Conservation (phyloP, 2,113 vertebrate genomes). For the Ageneiosus marmoratus region DNA sequence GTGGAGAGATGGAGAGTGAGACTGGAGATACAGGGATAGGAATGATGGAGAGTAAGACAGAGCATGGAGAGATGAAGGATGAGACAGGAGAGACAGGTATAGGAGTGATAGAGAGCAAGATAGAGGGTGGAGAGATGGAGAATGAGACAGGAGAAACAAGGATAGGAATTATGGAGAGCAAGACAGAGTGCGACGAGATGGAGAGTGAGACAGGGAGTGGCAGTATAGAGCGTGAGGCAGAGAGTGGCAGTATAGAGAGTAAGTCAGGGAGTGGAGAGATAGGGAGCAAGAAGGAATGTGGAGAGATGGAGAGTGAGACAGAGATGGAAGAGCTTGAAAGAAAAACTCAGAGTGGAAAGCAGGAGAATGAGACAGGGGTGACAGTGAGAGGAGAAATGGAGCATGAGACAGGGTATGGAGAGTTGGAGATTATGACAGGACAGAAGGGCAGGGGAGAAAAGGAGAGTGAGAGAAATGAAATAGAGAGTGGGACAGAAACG, state of each 20-base stretch:
- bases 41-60: neutral
- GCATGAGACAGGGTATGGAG: neutral
- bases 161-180: neutral
- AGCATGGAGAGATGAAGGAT: neutral
- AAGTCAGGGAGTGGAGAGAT: neutral
- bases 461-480: neutral
- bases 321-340: neutral
- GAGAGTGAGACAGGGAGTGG: neutral
- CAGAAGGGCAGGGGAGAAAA: neutral
- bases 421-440: neutral
- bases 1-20: neutral
- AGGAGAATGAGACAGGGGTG: neutral
- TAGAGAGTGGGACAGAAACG: neutral
- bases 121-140: neutral
- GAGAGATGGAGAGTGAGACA: neutral
- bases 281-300: no score
- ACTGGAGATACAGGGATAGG: neutral
- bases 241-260: no score
- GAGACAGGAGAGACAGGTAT: neutral
- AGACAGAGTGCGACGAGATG: neutral
- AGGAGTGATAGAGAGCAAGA: neutral
- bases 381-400: neutral
- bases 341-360: no score
- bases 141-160: no score
- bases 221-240: no score